Conservation (phyloP, 2,797 vertebrate species). For the Chelidonichthys spinosus region DNA sequence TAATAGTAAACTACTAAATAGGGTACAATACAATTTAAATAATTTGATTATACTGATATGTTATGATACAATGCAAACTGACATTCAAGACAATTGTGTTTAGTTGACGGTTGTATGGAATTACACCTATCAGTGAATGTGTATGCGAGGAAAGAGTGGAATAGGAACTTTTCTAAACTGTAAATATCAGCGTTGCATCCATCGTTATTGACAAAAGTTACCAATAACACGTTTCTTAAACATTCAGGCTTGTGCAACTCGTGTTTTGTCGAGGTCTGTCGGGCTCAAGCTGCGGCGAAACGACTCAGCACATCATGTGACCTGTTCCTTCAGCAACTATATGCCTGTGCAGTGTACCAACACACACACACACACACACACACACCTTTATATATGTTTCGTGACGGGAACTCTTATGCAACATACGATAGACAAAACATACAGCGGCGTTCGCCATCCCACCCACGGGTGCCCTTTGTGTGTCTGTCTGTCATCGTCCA, state of each 20-base stretch:
- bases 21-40: neutral
- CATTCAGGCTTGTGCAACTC: neutral
- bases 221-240: neutral
- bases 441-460: neutral
- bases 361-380: neutral
- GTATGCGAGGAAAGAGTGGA: too few relatives aligned
- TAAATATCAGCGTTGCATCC: too few relatives aligned
- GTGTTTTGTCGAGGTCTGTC: neutral
- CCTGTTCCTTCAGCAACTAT: slow-evolving; percentile 1
- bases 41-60: neutral
- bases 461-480: slow-evolving; percentile 40
- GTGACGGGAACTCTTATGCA: slow-evolving; percentile 57
- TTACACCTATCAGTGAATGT: too few relatives aligned
- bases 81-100: too few relatives aligned
- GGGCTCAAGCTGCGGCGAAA: slow-evolving; percentile 48
- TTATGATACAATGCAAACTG: neutral
- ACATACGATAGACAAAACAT: slow-evolving; percentile 61
- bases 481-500: slow-evolving; percentile 38
- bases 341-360: neutral
- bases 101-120: too few relatives aligned
- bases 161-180: neutral
- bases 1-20: neutral
- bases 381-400: slow-evolving; percentile 17
- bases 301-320: slow-evolving; percentile 10
- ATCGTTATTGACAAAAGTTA: neutral